Conservation (phyloP, 1,140 invertebrate genomes). For the Drosophila lini region DNA sequence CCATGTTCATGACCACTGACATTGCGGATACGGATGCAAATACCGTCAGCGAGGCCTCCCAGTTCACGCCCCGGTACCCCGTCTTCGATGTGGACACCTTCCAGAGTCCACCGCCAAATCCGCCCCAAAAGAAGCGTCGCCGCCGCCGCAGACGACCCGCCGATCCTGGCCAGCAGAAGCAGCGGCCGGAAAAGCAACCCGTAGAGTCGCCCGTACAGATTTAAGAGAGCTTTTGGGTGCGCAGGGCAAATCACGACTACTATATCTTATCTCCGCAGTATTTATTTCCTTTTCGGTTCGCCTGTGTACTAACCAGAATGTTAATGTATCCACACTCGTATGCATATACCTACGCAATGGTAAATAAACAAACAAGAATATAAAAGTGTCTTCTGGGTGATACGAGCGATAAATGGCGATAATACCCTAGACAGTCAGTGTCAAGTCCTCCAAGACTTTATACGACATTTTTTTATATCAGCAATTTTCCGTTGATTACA, state of each 20-base stretch:
- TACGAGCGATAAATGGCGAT: conserved; percentile 28
- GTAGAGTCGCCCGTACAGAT: conserved; percentile 75
- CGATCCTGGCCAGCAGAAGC: conserved; percentile 37
- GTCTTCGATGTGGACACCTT: conserved; percentile 77
- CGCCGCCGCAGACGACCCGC: conserved; percentile 55
- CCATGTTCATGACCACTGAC: conserved; percentile 79
- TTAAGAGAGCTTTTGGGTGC: conserved; percentile 23
- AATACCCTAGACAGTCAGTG: conserved; percentile 12
- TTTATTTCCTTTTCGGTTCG: conserved; percentile 41
- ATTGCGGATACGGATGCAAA: conserved; percentile 79
- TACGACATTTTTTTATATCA: conserved; percentile 2
- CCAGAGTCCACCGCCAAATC: conserved; percentile 71
- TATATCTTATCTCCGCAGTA: conserved; percentile 70
- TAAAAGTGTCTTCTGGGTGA: conserved; percentile 39
- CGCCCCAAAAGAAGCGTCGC: conserved; percentile 61
- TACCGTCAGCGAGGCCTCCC: conserved; percentile 66
- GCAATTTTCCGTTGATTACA: neutral
- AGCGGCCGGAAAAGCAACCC: conserved; percentile 42
- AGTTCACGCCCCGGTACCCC: conserved; percentile 76
- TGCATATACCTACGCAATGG: conserved; percentile 17
- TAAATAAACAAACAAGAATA: conserved; percentile 48
- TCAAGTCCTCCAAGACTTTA: neutral
- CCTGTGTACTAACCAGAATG: conserved; percentile 37
- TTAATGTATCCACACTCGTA: conserved; percentile 19
- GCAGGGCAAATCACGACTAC: conserved; percentile 22